Percentiles rank a stretch among this genome's conserved stretches.
Conservation (phyloP, 2,888 invertebrate genomes). For the Altica lythri region DNA sequence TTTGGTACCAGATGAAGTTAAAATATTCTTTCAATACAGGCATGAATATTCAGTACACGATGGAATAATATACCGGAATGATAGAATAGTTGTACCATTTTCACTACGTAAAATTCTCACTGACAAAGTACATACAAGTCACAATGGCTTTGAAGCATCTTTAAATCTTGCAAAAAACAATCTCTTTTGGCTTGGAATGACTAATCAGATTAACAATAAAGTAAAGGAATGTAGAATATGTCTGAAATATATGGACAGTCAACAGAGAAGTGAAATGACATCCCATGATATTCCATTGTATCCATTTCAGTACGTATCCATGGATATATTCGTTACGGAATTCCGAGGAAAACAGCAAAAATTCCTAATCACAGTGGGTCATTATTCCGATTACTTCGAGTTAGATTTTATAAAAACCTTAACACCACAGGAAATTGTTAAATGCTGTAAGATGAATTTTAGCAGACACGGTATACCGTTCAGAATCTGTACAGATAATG, state of each 20-base stretch:
- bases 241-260: no score
- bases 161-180: background rate
- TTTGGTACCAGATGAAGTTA: background rate
- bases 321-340: background rate
- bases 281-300: background rate
- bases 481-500: no score
- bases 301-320: no score
- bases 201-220: background rate
- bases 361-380: background rate
- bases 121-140: background rate
- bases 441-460: background rate
- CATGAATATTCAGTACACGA: background rate
- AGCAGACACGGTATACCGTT: slow-evolving; percentile 1
- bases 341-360: background rate
- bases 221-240: background rate
- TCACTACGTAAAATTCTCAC: background rate
- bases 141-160: background rate
- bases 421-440: background rate
- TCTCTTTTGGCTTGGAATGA: background rate
- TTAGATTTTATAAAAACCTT: no score
- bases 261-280: no score
- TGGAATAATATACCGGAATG: background rate
- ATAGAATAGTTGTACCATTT: slow-evolving; percentile 4
- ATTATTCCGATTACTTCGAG: no score
- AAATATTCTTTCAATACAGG: background rate